Conservation (phyloP, 2,888 invertebrate species). For the Oscheius sp. region DNA sequence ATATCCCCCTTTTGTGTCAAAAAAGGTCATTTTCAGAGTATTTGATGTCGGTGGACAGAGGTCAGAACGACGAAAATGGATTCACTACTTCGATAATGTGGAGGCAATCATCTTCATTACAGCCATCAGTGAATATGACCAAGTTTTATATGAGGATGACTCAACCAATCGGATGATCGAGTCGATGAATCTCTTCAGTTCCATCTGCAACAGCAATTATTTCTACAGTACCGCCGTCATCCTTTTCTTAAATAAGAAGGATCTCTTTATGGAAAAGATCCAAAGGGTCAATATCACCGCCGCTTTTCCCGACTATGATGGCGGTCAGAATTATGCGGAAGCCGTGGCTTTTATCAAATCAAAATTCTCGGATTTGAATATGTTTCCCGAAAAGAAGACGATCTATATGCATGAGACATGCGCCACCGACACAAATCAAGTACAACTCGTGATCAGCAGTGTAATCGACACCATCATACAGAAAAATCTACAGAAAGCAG, state of each 20-base stretch:
- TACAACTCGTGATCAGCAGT: conserved; percentile 71
- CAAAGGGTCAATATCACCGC: conserved; percentile 72
- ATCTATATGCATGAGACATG: conserved; percentile 99
- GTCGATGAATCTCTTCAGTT: conserved; percentile 72
- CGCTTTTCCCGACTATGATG: conserved; percentile 73
- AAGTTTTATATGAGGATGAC: conserved; percentile 72
- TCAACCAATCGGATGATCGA: conserved; percentile 72
- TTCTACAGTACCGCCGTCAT: conserved; percentile 72
- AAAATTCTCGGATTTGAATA: conserved; percentile 99
- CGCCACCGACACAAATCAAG: conserved; percentile 89
- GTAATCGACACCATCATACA: conserved; percentile 73
- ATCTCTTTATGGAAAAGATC: conserved; percentile 72
- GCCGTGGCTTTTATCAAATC: conserved; percentile 99
- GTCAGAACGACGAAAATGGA: conserved; percentile 72
- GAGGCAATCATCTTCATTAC: conserved; percentile 72
- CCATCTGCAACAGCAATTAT: conserved; percentile 72
- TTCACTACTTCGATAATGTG: conserved; percentile 72
- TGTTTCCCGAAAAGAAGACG: conserved; percentile 96
- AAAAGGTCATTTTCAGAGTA: conserved; percentile 55
- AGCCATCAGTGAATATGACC: conserved; percentile 72
- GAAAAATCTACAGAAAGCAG: no score
- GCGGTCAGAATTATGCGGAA: conserved; percentile 95
- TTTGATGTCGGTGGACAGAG: conserved; percentile 73
- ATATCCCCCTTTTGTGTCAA: background rate
- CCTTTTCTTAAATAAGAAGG: conserved; percentile 71